Evolutionary conservation across 1,140 invertebrate genomes (phyloP).

Genomic region (Antheraea pernyi): DNA sequence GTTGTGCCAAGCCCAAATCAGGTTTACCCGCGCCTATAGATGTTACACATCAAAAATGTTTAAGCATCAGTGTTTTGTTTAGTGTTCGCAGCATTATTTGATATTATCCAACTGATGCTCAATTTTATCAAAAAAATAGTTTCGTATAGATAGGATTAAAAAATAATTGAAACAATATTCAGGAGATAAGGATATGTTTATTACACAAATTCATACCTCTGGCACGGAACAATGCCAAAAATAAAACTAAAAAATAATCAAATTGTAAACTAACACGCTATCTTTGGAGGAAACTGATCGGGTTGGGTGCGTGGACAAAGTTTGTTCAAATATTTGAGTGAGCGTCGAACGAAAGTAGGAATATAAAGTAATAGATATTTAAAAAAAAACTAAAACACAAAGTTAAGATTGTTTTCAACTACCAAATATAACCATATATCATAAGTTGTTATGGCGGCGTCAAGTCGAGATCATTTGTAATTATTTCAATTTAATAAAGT

Average conservation of each 20-base stretch:
- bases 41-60: too few species aligned
- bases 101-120: too few species aligned
- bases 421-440: not conserved
- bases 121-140: too few species aligned
- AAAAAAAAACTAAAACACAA: slow-evolving; percentile 3
- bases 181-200: slow-evolving; percentile 76
- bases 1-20: too few species aligned
- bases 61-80: too few species aligned
- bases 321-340: slow-evolving; percentile 7
- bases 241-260: slow-evolving; percentile 43
- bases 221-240: slow-evolving; percentile 41
- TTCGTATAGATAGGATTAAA: not conserved
- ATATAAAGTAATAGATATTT: not conserved
- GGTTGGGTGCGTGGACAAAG: slow-evolving; percentile 34
- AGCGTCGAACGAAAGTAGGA: not conserved
- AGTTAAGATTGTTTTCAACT: not conserved
- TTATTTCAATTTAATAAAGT: not conserved
- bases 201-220: slow-evolving; percentile 72
- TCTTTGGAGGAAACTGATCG: slow-evolving; percentile 76
- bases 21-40: too few species aligned
- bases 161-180: slow-evolving; percentile 38
- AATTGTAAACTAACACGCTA: slow-evolving; percentile 67
- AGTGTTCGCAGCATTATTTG: too few species aligned
- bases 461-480: not conserved
- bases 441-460: not conserved